Evolutionary conservation across 2,797 vertebrate genomes (phyloP), one percentile per base, ranked within the genome.

Genomic region (Lepilemur septentrionalis): DNA sequence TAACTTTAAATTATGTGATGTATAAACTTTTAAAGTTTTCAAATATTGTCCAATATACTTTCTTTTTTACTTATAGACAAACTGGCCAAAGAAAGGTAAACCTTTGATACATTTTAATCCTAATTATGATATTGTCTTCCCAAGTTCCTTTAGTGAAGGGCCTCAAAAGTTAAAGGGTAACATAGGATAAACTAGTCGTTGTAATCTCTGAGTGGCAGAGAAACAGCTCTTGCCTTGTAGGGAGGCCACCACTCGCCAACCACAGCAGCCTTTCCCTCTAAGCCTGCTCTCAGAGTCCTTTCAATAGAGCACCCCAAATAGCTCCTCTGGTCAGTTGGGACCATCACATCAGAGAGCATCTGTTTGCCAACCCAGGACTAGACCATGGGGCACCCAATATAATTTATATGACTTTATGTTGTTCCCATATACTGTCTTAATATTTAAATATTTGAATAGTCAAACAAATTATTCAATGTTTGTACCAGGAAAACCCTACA

Each of bases 1-100:
- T 94, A 76, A 61, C 90, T 91, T 87, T 46, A 90, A 95, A 93
- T 81, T 30, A 46, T 90, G 22, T 5, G 72, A 50, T 35, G 32
- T 52, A 46, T 72, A 72, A 20, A 52, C 38, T 94, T 88, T 89
- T 73, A 35, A 88, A 70, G 14, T 82, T 93, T 96, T 89, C 4
- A 80, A 32, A 52, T 72, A 70, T 61, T 84, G 4, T 84, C 28
- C 25, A 38, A 0, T 63, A 3, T 70, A 9, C 17, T 92, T 80
- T 81, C n/a, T 88, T 83, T 75, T 67, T 17, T 93, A 18, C 55
- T 43, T 86, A 59, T 82, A 78, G 13, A 55, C 28, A 89, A 35
- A 72, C 10, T 76, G 28, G 61, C 22, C 20, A 50, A 70, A 30
- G 67, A 70, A 46, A 91, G 22, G 46, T 89, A 88, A 72, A 52